Evolutionary conservation across 2,113 vertebrate genomes (phyloP).

Genomic region (Colius striatus): DNA sequence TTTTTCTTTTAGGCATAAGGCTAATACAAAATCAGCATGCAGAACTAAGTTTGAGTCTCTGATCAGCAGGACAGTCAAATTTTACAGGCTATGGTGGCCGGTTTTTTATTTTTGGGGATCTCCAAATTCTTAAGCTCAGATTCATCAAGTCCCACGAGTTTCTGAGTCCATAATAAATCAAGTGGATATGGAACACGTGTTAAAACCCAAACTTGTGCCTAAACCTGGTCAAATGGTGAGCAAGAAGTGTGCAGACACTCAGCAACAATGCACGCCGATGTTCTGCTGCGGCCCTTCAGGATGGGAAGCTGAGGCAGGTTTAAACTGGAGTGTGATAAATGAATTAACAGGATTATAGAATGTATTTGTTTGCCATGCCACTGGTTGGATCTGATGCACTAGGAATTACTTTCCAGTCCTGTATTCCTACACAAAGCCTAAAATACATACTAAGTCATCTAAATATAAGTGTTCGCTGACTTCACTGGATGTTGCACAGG

Average conservation of each 20-base stretch:
- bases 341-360: background rate
- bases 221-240: accelerated
- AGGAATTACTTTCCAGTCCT: background rate
- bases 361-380: background rate
- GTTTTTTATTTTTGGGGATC: background rate
- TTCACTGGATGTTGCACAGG: background rate
- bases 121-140: background rate
- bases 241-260: background rate
- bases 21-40: background rate
- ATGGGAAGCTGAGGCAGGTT: background rate
- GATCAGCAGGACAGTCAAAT: background rate
- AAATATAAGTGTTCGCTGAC: background rate
- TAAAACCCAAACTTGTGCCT: background rate
- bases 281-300: background rate
- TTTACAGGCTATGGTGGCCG: background rate
- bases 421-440: background rate
- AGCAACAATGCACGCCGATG: background rate
- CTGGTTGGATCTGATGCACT: background rate
- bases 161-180: background rate
- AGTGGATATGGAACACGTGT: background rate
- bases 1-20: background rate
- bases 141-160: background rate
- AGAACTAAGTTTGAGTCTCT: background rate
- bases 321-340: background rate
- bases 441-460: background rate